Conservation (phyloP, 2,113 vertebrate species). For the Galbula dea region DNA sequence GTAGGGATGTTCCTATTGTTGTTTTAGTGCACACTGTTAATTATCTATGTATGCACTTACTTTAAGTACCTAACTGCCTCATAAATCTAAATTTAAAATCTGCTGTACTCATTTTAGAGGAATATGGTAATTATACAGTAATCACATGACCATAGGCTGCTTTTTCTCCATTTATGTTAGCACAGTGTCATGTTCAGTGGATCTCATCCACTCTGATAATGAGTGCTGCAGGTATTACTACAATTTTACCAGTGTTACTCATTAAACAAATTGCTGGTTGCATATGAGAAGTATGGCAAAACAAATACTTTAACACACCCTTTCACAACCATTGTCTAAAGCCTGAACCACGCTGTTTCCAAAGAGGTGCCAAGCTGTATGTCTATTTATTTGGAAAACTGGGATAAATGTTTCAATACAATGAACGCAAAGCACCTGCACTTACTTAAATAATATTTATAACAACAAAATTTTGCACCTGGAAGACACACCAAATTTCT, state of each 20-base stretch:
- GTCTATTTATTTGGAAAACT: fast-evolving
- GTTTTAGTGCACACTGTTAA: background rate
- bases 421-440: background rate
- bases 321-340: background rate
- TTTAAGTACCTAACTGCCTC: background rate
- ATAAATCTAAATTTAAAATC: constrained; percentile 40
- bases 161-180: background rate
- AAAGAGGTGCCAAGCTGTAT: background rate
- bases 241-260: background rate
- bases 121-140: background rate
- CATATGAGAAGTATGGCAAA: background rate
- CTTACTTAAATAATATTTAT: fast-evolving
- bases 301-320: background rate
- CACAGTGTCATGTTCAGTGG: background rate
- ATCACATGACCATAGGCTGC: background rate
- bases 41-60: background rate
- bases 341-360: background rate
- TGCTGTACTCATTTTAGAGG: background rate
- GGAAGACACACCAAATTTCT: background rate
- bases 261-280: background rate
- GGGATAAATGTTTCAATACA: background rate
- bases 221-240: background rate
- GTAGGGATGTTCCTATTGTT: background rate
- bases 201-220: background rate
- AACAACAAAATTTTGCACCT: fast-evolving